These are phyloP conservation scores for Pyrrhia umbra DNA, from an alignment of 2,888 invertebrate species.

Conservation along the genomic window DNA sequence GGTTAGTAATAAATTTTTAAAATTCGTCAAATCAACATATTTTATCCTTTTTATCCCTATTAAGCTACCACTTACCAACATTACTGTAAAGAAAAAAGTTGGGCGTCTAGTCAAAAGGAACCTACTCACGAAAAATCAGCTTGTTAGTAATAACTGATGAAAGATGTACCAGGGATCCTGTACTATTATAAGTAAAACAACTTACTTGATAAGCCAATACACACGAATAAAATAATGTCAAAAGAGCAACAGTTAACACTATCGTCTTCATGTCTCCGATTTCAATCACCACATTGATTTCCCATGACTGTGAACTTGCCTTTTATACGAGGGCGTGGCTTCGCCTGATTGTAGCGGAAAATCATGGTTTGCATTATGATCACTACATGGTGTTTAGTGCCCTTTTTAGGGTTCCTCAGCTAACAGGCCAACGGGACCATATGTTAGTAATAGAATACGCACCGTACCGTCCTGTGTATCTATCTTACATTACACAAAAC, in stretches of 20 bases:
- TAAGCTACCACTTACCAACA: too few relatives aligned
- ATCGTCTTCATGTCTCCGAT: slow-evolving; percentile 76
- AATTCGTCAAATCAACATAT: too few relatives aligned
- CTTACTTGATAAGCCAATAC: slow-evolving; percentile 77
- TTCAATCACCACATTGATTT: slow-evolving; percentile 74
- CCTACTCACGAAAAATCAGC: too few relatives aligned
- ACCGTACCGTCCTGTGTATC: too few relatives aligned
- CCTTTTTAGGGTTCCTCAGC: slow-evolving; percentile 31
- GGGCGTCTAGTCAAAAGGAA: too few relatives aligned
- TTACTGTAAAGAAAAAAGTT: too few relatives aligned
- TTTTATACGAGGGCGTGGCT: slow-evolving; percentile 88
- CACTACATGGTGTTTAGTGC: slow-evolving; percentile 65
- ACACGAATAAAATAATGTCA: slow-evolving; percentile 67
- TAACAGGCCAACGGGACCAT: neutral
- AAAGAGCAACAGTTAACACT: slow-evolving; percentile 67
- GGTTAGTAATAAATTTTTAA: too few relatives aligned
- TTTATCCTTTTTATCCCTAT: too few relatives aligned
- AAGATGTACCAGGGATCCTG: too few relatives aligned
- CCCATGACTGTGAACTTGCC: slow-evolving; percentile 87
- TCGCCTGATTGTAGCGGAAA: slow-evolving; percentile 77
- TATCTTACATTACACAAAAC: too few relatives aligned
- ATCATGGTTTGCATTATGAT: slow-evolving; percentile 78
- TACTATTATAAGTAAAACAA: slow-evolving; percentile 34
- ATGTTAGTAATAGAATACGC: too few relatives aligned
- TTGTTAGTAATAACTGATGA: neutral